Evolutionary conservation across 2,797 vertebrate species (phyloP), one percentile per base, ranked within the genome.

Genomic region (Catharus ustulatus): DNA sequence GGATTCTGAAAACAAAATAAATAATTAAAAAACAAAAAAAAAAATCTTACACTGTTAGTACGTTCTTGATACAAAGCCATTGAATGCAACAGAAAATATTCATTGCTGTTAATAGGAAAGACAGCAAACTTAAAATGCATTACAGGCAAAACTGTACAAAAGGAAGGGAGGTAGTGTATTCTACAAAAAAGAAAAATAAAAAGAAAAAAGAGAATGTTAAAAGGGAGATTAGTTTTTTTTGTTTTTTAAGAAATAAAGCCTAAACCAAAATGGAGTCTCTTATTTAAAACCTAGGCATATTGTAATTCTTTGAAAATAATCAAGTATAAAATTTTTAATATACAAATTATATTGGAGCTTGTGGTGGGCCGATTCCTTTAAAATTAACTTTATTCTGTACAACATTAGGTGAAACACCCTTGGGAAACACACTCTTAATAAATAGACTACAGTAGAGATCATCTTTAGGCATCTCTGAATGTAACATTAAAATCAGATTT

Each of bases 151-250:
- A 63, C 3, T 32, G 4, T 61, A 32, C 11, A 49, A 78, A 75
- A 4, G 4, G 74, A 84, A 54, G 8, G 3, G 72, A 54, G 11
- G 2, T 3, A 66, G 30, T 16, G 3, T 1, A 6, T 42, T 45
- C 14, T 32, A 42, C 2, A 0, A 32, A 52, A 32, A 51, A 51
- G 5, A 49, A 61, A 74, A 64, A 29, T 3, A 4, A 34, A 20
- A 8, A 10, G 1, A 4, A 7, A 18, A 34, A 5, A 16, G 10
- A 8, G 1, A 23, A 14, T 10, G 49, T 36, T 4, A 2, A 26
- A 34, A 15, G 5, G 7, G 3, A 12, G 3, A 23, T 8, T 3
- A 14, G 36, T 48, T 15, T 15, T 29, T 30, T 26, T 9, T 1
- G 32, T 15, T 29, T 30, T 26, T 9, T 1, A 38, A 71, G 36